Conservation (phyloP, 2,888 invertebrate species). For the Noctua janthina region DNA sequence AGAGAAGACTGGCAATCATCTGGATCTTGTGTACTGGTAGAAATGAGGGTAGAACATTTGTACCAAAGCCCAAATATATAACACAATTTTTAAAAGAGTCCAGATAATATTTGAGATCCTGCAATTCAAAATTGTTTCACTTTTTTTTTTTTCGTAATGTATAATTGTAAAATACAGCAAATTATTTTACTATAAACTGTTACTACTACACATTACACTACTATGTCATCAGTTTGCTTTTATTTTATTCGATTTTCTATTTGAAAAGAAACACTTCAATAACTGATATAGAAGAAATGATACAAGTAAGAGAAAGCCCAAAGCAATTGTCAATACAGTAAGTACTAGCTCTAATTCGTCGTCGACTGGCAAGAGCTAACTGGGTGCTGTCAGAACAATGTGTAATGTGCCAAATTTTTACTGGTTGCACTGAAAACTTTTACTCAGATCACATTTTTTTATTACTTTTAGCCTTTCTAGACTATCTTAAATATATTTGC, state of each 20-base stretch:
- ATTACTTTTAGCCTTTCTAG: too few species aligned
- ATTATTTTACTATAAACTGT: too few species aligned
- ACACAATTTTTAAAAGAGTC: constrained; percentile 82
- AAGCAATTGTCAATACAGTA: background rate
- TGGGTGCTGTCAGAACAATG: too few species aligned
- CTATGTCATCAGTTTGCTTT: too few species aligned
- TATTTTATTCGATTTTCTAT: too few species aligned
- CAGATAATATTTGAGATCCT: constrained; percentile 79
- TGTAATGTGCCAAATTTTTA: too few species aligned
- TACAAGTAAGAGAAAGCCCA: background rate
- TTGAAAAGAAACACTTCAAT: background rate
- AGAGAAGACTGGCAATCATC: constrained; percentile 72
- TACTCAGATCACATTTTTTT: too few species aligned
- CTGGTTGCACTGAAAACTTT: too few species aligned
- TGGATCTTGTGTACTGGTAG: constrained; percentile 74
- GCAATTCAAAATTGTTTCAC: background rate
- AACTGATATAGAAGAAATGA: background rate
- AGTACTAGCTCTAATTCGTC: constrained; percentile 9
- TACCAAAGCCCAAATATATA: constrained; percentile 84
- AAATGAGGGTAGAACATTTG: constrained; percentile 76
- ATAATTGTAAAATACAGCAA: too few species aligned
- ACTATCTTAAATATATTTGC: too few species aligned
- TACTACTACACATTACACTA: too few species aligned
- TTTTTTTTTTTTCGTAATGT: background rate
- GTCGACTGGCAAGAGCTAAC: too few species aligned